phyloP scores from a whole-genome alignment of 2,113 vertebrate genomes.

The Sminthopsis crassicaudata region DNA sequence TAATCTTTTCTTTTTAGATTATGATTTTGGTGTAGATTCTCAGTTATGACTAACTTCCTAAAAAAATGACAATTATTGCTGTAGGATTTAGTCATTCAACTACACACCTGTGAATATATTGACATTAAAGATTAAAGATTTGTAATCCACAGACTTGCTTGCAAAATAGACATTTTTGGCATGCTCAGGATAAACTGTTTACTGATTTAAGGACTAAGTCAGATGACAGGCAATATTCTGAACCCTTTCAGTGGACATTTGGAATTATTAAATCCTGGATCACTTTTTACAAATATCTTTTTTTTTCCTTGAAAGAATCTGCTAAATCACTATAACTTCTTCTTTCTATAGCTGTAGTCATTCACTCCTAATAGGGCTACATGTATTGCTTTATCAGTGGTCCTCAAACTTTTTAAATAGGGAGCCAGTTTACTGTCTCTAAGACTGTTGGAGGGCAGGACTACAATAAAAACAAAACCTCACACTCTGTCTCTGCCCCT shows the following conservation, averaged over 20 bases:
- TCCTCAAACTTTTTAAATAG: too few relatives aligned
- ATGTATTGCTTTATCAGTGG: too few relatives aligned
- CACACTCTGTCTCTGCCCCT: too few relatives aligned
- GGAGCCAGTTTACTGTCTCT: too few relatives aligned
- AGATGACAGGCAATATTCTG: neutral
- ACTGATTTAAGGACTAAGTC: neutral
- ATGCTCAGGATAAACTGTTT: neutral
- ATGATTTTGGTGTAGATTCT: neutral
- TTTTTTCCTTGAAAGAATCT: neutral
- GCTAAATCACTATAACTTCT: rapidly evolving
- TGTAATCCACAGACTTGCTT: neutral
- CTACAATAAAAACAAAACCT: too few relatives aligned
- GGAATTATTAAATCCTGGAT: neutral
- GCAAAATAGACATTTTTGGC: neutral
- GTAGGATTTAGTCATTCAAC: neutral
- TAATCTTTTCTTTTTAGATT: neutral
- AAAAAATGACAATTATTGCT: neutral
- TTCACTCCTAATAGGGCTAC: neutral
- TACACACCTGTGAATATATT: neutral
- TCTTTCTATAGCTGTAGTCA: rapidly evolving
- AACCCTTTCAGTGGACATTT: neutral
- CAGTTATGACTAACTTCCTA: neutral
- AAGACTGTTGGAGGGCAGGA: too few relatives aligned
- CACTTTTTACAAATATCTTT: neutral
- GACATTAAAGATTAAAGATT: too few relatives aligned